Base-by-base conservation (phyloP, 2,113 vertebrate species). In the Otis tarda region DNA sequence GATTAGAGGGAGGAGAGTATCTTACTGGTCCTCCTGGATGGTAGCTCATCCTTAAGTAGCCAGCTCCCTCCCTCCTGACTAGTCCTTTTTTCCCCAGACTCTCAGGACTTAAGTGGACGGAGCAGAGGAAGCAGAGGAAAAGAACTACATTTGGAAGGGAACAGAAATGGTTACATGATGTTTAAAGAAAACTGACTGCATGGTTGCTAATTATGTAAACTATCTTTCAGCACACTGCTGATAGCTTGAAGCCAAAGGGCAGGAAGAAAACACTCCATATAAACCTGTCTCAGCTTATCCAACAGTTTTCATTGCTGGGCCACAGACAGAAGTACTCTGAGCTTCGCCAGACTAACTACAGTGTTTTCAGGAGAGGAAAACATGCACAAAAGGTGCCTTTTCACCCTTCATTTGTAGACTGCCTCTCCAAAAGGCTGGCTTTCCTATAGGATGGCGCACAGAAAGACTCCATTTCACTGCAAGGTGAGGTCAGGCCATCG, bases 401-500 rank as follows among this genome's bases (percentile, higher is more conserved):
- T 80, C 47, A 76, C 3, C 15, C 7, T 47, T 85, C 25, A 50
- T 52, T 49, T 52, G 13, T 49, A 74, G n/a, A 25, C 22, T 87
- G 31, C 37, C 31, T 55, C n/a, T 71, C 41, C 56, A 74, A 89
- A 87, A 61, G 8, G 8, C 14, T 89, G 60, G 8, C 33, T 78
- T 89, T 27, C 33, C 37, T 74, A 9, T 10, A 84, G 39, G 41
- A 57, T 12, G 41, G 35, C 43, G 75, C 18, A 47, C 4, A 76
- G 22, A 74, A 31, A 22, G 73, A 52, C 9, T 27, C 8, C 50
- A 41, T 47, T 73, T 43, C 0, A 0, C 35, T 77, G 45, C 4
- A 5, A 65, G 18, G 31, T 49, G 7, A 56, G 55, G n/a, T 91
- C 39, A 87, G 64, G 35, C 45, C 50, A 94, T 30, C 39, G 68